These are phyloP conservation scores for Strigamia transsilvanica DNA, from an alignment of 2,888 invertebrate species.

Conservation along the genomic window DNA sequence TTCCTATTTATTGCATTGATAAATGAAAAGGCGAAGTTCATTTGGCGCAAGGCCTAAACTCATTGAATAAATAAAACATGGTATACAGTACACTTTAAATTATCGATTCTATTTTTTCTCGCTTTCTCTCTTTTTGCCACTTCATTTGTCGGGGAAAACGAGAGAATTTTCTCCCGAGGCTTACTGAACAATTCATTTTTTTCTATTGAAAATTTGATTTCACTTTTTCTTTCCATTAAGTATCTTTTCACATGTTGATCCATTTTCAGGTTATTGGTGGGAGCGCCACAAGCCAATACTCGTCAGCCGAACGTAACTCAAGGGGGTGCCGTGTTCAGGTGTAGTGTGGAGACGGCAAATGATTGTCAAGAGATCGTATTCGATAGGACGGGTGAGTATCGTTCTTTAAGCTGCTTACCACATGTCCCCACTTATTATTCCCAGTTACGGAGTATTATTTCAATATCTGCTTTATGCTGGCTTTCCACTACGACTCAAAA, in stretches of 20 bases:
- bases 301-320: conserved; percentile 71
- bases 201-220: conserved; percentile 3
- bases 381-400: conserved; percentile 70
- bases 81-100: background rate
- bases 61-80: background rate
- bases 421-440: background rate
- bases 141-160: background rate
- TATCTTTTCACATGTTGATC: background rate
- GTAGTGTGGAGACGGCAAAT: conserved; percentile 68
- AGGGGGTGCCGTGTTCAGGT: conserved; percentile 88
- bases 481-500: too few species aligned
- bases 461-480: background rate
- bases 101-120: background rate
- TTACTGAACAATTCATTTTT: conserved; percentile 15
- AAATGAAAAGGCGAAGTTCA: background rate
- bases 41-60: background rate
- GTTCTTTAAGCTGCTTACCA: background rate
- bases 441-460: too few species aligned
- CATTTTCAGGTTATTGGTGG: conserved; percentile 82
- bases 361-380: conserved; percentile 79
- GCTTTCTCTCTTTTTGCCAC: background rate
- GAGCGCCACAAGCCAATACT: conserved; percentile 85
- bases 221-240: conserved; percentile 2
- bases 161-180: background rate
- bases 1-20: too few species aligned